Base-by-base conservation (phyloP, 2,797 vertebrate species). In the Apogon hyalosoma region DNA sequence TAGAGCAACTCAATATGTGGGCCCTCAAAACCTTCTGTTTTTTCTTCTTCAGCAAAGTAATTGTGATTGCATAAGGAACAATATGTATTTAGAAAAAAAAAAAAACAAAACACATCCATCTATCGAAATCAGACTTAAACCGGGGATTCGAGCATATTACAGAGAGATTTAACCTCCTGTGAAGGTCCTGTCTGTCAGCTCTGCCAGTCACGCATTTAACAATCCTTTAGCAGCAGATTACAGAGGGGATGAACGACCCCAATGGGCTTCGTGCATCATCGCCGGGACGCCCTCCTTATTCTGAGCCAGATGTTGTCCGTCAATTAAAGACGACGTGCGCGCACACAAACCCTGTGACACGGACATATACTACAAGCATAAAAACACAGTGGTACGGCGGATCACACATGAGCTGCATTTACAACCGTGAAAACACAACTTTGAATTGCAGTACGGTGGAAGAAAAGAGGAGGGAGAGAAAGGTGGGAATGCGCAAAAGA, bases 231-330 rank as follows among this genome's bases (percentile, higher is more conserved):
- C 75, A 50, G 60, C 71, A 76, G 81, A 66, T 84, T 81, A 84
- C 69, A 77, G 59, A 69, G 19, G 53, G 56, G 70, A 79, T 85
- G 68, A 82, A 52, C 19, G 3, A 50, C 56, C 67, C 69, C 76
- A 60, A 1, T 49, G 70, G 76, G 72, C 63, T 84, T 51, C 36
- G 8, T 56, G 79, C 79, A 50, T 68, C 75, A 57, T 11, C 31
- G 38, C 24, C 11, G 18, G 75, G 79, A 58, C 70, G 55, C 58
- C 49, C 67, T 84, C 65, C 55, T 80, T 60, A 75, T 58, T 64
- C 41, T 11, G 42, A 48, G 62, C 76, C 86, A 86, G 87, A 89
- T 88, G 88, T 83, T 75, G 63, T 58, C 1, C 3, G 56, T 62
- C 65, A 76, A 49, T 59, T 68, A 74, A 51, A 75, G 50, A 55